Base-by-base conservation (phyloP, 2,888 invertebrate genomes). In the Rhorus exstirpatorius region DNA sequence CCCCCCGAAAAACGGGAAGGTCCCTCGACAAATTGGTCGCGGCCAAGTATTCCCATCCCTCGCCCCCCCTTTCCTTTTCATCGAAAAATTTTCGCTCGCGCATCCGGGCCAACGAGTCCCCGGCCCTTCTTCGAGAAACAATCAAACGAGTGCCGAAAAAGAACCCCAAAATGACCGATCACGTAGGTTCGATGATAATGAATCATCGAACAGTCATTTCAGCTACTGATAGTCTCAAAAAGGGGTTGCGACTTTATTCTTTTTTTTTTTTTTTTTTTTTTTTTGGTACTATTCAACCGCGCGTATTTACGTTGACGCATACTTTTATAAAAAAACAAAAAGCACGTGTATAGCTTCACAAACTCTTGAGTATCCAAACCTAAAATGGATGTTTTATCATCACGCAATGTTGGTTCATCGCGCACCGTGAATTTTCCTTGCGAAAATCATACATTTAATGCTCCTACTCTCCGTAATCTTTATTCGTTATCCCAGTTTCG, bases 11-110 rank as follows among this genome's bases (percentile, higher is more conserved):
- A 81, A 70, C 71, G 51, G 60, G 21, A 71, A 71, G 76, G 76
- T 67, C 63, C 70, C 51, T 65, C 76, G 81, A 76, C 76, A 81
- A 81, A 81, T 76, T 81, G 58, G 46, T 75, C 71, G 80, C n/a
- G n/a, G 65, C 80, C 76, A 68, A 76, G 63, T 63, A 38, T 49
- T 41, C 19, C 17, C 17, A 10, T 26, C 55, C 44, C 17, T 41
- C 21, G 19, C 21, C n/a, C 65, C 46, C 10, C n/a, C n/a, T 41
- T n/a, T 24, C 14, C 60, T 31, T 79, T 38, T 68, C 46, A 55
- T 71, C 71, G 71, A 58, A 24, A 72, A 81, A 76, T 60, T 76
- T 71, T 70, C 21, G 63, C 67, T 61, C 51, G 41, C 68, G 35
- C 61, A n/a, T 72, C 63, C 71, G 71, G 60, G 53, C 74, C 14